Evolutionary conservation across 35 echinoderm and acorn worm species (phyloP).

Genomic region (Patiria miniata): DNA sequence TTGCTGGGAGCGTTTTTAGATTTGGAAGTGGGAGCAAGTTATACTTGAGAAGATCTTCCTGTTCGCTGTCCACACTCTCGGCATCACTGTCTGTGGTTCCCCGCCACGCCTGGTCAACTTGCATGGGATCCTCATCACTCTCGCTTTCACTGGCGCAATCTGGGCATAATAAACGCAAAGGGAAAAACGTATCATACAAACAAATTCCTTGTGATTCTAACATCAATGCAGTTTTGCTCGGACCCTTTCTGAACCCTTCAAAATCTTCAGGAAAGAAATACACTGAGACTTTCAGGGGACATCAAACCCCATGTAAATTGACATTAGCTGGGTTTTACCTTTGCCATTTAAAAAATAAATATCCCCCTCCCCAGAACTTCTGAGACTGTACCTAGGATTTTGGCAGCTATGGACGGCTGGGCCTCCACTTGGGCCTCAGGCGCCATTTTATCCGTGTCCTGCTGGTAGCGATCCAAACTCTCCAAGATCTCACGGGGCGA

Average conservation of each 20-base stretch:
- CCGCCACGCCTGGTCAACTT: constrained; percentile 69
- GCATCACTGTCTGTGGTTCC: constrained; percentile 95
- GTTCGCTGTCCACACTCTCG: constrained; percentile 98
- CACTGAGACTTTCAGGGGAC: no score
- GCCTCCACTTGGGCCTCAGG: constrained; percentile 61
- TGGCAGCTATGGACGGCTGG: constrained; percentile 57
- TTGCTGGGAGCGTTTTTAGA: no score
- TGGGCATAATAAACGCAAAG: neutral
- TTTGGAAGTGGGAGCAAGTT: constrained; percentile 18
- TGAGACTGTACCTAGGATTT: constrained; percentile 80
- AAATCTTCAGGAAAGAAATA: no score
- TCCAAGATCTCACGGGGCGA: constrained; percentile 60
- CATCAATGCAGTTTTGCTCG: no score
- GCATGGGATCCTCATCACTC: constrained; percentile 81
- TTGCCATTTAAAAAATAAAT: no score
- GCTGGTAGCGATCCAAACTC: constrained; percentile 77
- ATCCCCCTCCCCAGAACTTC: no score
- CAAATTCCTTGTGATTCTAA: no score
- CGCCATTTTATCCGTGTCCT: constrained; percentile 44
- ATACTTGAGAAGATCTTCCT: constrained; percentile 96
- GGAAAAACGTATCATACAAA: no score
- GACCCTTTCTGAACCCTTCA: no score
- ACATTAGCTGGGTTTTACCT: no score
- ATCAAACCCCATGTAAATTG: no score
- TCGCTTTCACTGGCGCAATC: constrained; percentile 97